A percentile compares a stretch with the other conserved stretches of the same genome.
phyloP scores from a whole-genome alignment of 2,888 invertebrate species.

The Sinotaia quadrata region DNA sequence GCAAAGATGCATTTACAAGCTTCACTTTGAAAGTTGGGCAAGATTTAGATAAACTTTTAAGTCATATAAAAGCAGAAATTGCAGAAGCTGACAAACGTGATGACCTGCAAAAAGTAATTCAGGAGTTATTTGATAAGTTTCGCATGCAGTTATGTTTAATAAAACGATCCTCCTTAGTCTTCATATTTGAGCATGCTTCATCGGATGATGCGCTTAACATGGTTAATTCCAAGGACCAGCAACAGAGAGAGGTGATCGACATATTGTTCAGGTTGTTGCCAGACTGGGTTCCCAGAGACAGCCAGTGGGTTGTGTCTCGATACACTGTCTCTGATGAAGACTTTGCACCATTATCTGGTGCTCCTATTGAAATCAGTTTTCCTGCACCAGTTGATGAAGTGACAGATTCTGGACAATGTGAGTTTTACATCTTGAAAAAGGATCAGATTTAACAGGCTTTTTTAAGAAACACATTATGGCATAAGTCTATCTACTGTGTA shows the following conservation, averaged over 20 bases:
- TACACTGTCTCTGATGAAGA: background rate
- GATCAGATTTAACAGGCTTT: too few species aligned
- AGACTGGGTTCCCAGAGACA: conserved; percentile 2
- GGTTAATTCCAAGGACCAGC: background rate
- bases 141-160: background rate
- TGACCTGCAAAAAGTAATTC: background rate
- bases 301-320: background rate
- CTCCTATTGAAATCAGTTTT: too few species aligned
- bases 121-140: background rate
- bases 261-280: background rate
- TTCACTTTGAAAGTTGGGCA: too few species aligned
- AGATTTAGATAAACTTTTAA: background rate
- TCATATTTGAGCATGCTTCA: background rate
- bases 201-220: background rate
- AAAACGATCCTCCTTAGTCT: background rate
- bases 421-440: too few species aligned
- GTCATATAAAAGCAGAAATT: background rate
- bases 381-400: too few species aligned
- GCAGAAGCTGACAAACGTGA: background rate
- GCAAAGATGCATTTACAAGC: too few species aligned
- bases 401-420: too few species aligned
- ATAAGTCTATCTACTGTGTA: too few species aligned
- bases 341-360: too few species aligned
- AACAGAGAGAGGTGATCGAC: background rate
- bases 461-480: too few species aligned